Percentiles rank a stretch among this genome's conserved stretches.
Evolutionary conservation across 2,888 invertebrate genomes (phyloP).

Genomic region (Octonoba sinensis): DNA sequence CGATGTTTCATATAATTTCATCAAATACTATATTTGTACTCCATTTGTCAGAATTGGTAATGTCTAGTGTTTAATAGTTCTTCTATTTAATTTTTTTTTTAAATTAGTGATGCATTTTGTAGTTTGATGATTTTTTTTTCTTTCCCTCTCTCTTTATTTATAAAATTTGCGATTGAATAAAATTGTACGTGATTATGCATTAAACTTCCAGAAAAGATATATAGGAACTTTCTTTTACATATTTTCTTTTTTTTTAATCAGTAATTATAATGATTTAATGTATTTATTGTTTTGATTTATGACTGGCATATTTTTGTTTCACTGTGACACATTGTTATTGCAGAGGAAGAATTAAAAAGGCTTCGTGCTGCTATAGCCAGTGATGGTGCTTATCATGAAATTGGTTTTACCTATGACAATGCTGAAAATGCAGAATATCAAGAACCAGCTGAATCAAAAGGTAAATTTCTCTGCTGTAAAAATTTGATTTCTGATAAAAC

Average conservation of each 20-base stretch:
- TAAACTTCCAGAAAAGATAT: too few relatives aligned
- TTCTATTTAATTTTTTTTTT: too few relatives aligned
- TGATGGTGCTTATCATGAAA: slow-evolving; percentile 71
- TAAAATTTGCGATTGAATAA: too few relatives aligned
- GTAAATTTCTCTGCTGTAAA: slow-evolving; percentile 18
- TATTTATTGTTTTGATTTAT: neutral
- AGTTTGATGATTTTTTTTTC: too few relatives aligned
- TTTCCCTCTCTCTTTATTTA: too few relatives aligned
- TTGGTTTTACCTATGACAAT: slow-evolving; percentile 72
- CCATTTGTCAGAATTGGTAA: too few relatives aligned
- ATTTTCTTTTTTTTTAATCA: neutral
- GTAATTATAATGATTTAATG: neutral
- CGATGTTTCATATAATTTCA: too few relatives aligned
- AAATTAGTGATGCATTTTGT: too few relatives aligned
- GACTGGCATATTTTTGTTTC: neutral
- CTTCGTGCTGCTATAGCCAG: slow-evolving; percentile 77
- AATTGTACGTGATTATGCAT: too few relatives aligned
- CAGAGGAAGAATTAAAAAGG: slow-evolving; percentile 93
- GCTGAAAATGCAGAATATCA: slow-evolving; percentile 26
- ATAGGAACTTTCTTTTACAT: neutral
- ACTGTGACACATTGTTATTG: slow-evolving; percentile 66
- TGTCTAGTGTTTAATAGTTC: too few relatives aligned
- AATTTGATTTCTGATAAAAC: neutral
- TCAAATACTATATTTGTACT: too few relatives aligned
- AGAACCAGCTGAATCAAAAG: slow-evolving; percentile 40